These are phyloP conservation scores for Ceraclea dissimilis DNA, from an alignment of 2,888 invertebrate genomes.

Conservation along the genomic window DNA sequence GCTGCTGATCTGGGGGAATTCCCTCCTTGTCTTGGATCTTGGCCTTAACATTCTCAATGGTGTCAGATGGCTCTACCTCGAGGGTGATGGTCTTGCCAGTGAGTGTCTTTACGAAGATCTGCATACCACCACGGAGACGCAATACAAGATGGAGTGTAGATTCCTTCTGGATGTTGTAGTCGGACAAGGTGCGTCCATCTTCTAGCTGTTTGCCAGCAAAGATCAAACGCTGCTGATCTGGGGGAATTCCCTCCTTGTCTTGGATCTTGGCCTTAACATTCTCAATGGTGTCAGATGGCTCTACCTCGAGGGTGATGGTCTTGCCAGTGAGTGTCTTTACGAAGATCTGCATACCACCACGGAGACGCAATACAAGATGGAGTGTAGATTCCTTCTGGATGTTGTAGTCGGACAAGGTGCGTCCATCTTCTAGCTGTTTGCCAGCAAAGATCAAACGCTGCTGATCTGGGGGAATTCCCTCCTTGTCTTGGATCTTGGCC, in stretches of 20 bases:
- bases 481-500: constrained; percentile 48
- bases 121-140: constrained; percentile 55
- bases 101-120: constrained; percentile 53
- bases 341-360: constrained; percentile 78
- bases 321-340: constrained; percentile 52
- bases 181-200: constrained; percentile 50
- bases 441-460: constrained; percentile 90
- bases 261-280: constrained; percentile 48
- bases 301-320: constrained; percentile 49
- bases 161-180: constrained; percentile 54
- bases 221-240: constrained; percentile 49
- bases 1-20: constrained; percentile 52
- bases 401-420: constrained; percentile 88
- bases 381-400: constrained; percentile 92
- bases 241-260: constrained; percentile 50
- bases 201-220: constrained; percentile 52
- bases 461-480: constrained; percentile 66
- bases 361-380: constrained; percentile 78
- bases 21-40: constrained; percentile 49
- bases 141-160: constrained; percentile 47
- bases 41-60: constrained; percentile 55
- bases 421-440: constrained; percentile 92
- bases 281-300: constrained; percentile 53
- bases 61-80: constrained; percentile 52
- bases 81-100: constrained; percentile 53